Evolutionary conservation across 2,888 invertebrate genomes (phyloP).

Genomic region (Stenodema calcarata): DNA sequence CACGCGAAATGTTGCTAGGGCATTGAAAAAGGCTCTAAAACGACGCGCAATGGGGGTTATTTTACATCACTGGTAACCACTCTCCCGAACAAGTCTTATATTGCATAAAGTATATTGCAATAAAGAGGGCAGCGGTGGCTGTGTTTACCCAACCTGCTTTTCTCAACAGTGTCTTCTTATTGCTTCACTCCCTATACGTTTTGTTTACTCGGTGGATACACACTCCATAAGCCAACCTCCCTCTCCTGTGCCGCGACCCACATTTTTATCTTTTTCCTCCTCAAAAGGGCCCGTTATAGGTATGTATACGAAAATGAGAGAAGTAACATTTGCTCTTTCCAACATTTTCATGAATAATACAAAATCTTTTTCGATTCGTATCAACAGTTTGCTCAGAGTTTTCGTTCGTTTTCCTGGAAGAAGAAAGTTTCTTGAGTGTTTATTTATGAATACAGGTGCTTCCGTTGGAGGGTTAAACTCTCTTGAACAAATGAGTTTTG

Average conservation of each 20-base stretch:
- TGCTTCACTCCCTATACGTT: slow-evolving; percentile 26
- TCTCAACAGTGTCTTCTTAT: slow-evolving; percentile 19
- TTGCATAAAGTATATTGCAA: slow-evolving; percentile 31
- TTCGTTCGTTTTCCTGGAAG: too few relatives aligned
- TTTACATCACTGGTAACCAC: not conserved
- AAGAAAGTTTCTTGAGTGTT: too few relatives aligned
- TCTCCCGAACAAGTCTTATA: not conserved
- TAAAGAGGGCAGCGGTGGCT: slow-evolving; percentile 4
- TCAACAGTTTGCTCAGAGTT: too few relatives aligned
- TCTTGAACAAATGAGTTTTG: too few relatives aligned
- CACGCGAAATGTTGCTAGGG: not conserved
- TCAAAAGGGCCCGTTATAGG: not conserved
- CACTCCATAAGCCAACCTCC: not conserved
- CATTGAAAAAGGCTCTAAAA: not conserved
- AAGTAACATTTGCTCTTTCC: not conserved
- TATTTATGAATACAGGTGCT: too few relatives aligned
- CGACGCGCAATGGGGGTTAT: not conserved
- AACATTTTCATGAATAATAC: not conserved
- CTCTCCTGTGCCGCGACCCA: not conserved
- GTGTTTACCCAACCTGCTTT: slow-evolving; percentile 8
- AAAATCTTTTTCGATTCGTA: not conserved
- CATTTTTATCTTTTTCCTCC: not conserved
- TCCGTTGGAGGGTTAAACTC: too few relatives aligned
- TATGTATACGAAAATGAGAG: not conserved
- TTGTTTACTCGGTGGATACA: slow-evolving; percentile 20